Conservation (phyloP, 1,140 invertebrate species). For the Drosophila lini region DNA sequence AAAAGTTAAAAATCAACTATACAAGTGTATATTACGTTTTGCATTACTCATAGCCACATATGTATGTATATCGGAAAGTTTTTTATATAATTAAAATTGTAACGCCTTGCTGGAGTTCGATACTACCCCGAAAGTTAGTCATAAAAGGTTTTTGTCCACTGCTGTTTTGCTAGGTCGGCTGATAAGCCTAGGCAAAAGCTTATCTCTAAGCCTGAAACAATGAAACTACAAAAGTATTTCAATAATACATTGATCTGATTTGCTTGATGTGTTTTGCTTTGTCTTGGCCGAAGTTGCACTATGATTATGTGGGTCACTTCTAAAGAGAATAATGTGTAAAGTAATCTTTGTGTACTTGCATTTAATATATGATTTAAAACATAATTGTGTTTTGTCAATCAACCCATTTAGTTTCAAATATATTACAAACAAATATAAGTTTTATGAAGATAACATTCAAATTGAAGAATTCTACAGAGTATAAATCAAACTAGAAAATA, state of each 20-base stretch:
- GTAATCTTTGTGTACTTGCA: neutral
- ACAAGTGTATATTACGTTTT: neutral
- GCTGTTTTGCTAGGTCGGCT: neutral
- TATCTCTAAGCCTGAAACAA: constrained; percentile 60
- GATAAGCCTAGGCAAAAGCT: constrained; percentile 28
- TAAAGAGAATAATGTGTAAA: neutral
- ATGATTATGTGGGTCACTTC: constrained; percentile 26
- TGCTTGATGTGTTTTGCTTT: constrained; percentile 18
- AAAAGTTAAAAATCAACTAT: neutral
- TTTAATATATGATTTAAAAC: neutral
- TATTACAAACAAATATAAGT: neutral
- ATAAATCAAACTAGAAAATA: neutral
- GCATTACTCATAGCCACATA: constrained; percentile 21
- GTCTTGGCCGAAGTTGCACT: constrained; percentile 12
- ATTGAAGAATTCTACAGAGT: neutral
- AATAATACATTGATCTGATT: constrained; percentile 26
- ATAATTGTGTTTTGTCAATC: neutral
- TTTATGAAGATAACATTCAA: neutral
- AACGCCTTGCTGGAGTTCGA: constrained; percentile 7
- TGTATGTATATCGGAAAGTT: neutral
- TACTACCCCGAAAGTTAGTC: constrained; percentile 3
- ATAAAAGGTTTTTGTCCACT: constrained; percentile 28
- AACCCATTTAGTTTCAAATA: neutral
- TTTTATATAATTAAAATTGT: constrained; percentile 7
- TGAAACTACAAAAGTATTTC: constrained; percentile 12